Conservation (phyloP, 2,113 vertebrate genomes). For the Odocoileus hemionus region DNA sequence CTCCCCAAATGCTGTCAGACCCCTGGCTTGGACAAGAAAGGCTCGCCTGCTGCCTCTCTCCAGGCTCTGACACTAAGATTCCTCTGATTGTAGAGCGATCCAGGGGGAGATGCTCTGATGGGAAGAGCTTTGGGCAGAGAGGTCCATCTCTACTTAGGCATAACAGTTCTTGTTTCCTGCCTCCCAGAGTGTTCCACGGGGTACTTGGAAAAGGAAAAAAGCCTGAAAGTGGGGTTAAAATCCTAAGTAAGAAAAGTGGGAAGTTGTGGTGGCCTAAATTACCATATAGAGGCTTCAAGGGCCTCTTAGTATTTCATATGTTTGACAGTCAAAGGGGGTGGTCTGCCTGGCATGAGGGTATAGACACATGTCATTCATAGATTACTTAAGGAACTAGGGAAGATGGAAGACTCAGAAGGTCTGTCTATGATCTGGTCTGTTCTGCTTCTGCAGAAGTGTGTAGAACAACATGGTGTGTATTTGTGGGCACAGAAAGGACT, state of each 20-base stretch:
- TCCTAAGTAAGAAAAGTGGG: background rate
- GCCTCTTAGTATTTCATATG: background rate
- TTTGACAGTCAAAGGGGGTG: background rate
- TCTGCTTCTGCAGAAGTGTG: background rate
- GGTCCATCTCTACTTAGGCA: background rate
- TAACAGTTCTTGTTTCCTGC: background rate
- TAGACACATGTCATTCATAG: background rate
- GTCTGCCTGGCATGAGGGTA: background rate
- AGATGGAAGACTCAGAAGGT: background rate
- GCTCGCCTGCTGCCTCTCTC: background rate
- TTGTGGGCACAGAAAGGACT: background rate
- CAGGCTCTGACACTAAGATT: background rate
- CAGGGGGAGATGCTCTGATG: background rate
- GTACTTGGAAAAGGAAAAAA: background rate
- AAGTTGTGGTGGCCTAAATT: background rate
- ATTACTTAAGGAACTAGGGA: background rate
- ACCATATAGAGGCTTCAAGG: too few relatives aligned
- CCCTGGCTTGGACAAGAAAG: background rate
- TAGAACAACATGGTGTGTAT: background rate
- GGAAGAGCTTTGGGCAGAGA: background rate
- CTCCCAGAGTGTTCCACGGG: background rate
- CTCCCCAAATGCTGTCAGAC: background rate
- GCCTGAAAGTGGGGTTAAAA: background rate
- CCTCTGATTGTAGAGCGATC: background rate
- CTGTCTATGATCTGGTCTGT: background rate